Percentiles rank a stretch among this genome's conserved stretches.
Evolutionary conservation across 1,140 invertebrate genomes (phyloP).

Genomic region (Nebria ingens): DNA sequence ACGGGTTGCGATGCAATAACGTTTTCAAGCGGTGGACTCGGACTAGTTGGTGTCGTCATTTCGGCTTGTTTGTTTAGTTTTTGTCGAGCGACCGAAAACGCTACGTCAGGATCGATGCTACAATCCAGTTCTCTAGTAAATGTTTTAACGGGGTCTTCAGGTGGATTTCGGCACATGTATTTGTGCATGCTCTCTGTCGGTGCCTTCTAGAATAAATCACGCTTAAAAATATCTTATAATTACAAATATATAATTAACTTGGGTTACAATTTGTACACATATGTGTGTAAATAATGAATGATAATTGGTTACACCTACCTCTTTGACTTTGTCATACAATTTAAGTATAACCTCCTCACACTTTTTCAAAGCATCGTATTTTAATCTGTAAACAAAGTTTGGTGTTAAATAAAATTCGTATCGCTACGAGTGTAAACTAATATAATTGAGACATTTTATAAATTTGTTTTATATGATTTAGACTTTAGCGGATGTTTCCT

Average conservation of each 20-base stretch:
- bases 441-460: too few relatives aligned
- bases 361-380: constrained; percentile 50
- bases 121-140: neutral
- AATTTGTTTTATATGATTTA: too few relatives aligned
- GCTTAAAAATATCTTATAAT: neutral
- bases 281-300: too few relatives aligned
- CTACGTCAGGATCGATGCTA: neutral
- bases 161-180: neutral
- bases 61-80: constrained; percentile 4
- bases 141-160: neutral
- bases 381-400: constrained; percentile 44
- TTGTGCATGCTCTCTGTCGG: neutral
- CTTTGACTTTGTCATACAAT: constrained; percentile 49
- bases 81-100: neutral
- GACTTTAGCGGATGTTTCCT: too few relatives aligned
- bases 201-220: constrained; percentile 17
- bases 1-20: constrained; percentile 23
- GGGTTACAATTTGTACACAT: too few relatives aligned
- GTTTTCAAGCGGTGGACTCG: constrained; percentile 31
- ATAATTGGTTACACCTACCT: too few relatives aligned
- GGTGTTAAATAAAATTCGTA: too few relatives aligned
- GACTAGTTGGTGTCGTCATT: constrained; percentile 34
- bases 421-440: too few relatives aligned
- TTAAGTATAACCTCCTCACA: constrained; percentile 54
- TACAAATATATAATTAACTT: neutral